Percentiles rank a stretch among this genome's conserved stretches.
Conservation (phyloP, 2,888 invertebrate genomes). For the Aphodius sticticus region DNA sequence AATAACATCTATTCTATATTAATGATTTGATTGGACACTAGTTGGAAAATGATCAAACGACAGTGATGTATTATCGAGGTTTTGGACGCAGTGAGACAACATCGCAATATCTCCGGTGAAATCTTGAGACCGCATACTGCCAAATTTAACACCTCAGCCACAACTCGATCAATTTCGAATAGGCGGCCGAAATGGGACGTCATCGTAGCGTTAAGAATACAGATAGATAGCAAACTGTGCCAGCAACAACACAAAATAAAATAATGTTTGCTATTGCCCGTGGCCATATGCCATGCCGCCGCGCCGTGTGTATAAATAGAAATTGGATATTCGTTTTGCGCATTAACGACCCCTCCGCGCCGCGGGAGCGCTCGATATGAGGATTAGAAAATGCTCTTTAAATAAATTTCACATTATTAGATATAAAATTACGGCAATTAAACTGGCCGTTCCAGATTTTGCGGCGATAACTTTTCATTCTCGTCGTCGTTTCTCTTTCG, state of each 20-base stretch:
- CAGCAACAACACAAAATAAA: background rate
- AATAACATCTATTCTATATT: no score
- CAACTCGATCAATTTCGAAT: no score
- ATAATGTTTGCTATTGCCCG: background rate
- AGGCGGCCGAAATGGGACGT: no score
- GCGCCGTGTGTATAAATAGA: background rate
- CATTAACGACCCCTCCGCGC: background rate
- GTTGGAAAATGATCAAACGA: no score
- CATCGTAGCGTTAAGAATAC: background rate
- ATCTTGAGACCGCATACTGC: no score
- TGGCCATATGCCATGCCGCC: background rate
- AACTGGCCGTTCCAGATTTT: background rate
- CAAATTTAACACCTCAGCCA: no score
- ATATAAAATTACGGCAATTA: background rate
- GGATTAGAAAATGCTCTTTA: constrained; percentile 4
- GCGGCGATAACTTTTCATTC: background rate
- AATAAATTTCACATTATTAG: background rate
- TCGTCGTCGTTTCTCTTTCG: background rate
- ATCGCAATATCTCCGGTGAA: no score
- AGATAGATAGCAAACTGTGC: background rate
- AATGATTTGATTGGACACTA: no score
- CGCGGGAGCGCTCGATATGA: background rate
- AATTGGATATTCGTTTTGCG: background rate
- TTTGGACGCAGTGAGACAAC: no score
- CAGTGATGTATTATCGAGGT: no score